Evolutionary conservation across 1,140 invertebrate genomes (phyloP).

Genomic region (Cherax quadricarinatus): DNA sequence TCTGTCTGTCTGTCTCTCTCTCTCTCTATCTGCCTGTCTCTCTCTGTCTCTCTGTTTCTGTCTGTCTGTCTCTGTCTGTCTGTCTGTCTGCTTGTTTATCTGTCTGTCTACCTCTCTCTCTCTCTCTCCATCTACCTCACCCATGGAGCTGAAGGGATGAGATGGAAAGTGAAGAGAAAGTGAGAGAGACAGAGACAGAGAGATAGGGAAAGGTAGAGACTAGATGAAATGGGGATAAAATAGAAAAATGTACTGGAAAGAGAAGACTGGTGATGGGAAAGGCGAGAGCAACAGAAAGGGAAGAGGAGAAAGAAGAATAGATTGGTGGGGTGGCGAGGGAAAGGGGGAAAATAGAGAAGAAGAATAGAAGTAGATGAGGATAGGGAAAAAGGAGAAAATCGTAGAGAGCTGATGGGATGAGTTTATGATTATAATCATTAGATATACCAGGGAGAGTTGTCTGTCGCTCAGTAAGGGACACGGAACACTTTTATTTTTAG

Average conservation of each 20-base stretch:
- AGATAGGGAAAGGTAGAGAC: neutral
- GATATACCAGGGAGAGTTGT: too few species aligned
- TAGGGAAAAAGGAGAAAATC: neutral
- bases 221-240: neutral
- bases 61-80: too few species aligned
- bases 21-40: too few species aligned
- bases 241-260: neutral
- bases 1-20: too few species aligned
- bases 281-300: neutral
- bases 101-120: too few species aligned
- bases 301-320: neutral
- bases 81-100: too few species aligned
- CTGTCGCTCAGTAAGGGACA: too few species aligned
- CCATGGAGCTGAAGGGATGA: too few species aligned
- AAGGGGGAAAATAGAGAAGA: neutral
- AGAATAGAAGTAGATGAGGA: neutral
- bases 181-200: slow-evolving; percentile 14
- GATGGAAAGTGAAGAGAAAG: neutral
- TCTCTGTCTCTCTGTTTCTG: too few species aligned
- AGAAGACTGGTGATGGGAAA: neutral
- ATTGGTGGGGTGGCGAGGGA: neutral
- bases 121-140: too few species aligned
- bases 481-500: too few species aligned
- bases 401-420: neutral
- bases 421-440: too few species aligned